phyloP scores from a whole-genome alignment of 2,113 vertebrate genomes.

The Oreochromis niloticus region DNA sequence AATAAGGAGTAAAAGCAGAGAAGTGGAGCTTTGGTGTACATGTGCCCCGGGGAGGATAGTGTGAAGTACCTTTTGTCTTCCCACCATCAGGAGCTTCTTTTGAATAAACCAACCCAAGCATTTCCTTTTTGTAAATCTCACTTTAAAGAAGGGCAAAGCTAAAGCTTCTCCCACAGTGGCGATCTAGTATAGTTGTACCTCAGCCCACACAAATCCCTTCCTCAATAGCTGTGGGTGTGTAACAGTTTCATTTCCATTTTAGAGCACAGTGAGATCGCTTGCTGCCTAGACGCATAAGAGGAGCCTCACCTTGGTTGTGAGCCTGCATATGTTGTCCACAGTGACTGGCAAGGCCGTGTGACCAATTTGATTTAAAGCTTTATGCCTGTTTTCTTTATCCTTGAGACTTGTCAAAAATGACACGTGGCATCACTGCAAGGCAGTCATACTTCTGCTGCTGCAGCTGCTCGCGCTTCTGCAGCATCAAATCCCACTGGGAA shows the following conservation, averaged over 20 bases:
- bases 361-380: constrained; percentile 65
- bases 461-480: not conserved
- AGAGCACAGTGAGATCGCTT: constrained; percentile 28
- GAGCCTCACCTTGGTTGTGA: constrained; percentile 50
- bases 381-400: constrained; percentile 39
- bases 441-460: not conserved
- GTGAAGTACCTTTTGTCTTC: constrained; percentile 66
- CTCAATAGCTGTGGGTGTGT: constrained; percentile 51
- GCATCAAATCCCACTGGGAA: constrained; percentile 6
- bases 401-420: constrained; percentile 46
- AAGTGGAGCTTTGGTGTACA: constrained; percentile 53
- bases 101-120: constrained; percentile 58
- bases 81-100: constrained; percentile 57
- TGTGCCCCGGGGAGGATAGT: constrained; percentile 56
- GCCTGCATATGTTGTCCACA: constrained; percentile 51
- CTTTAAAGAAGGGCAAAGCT: constrained; percentile 64
- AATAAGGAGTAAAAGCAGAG: constrained; percentile 51
- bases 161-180: constrained; percentile 55
- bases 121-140: constrained; percentile 62
- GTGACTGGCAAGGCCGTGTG: constrained; percentile 50
- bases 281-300: constrained; percentile 12
- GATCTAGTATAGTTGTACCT: constrained; percentile 55
- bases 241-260: constrained; percentile 59
- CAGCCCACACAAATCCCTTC: constrained; percentile 58
- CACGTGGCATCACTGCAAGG: constrained; percentile 17